Percentiles rank a stretch among this genome's conserved stretches.
These are phyloP conservation scores for Reticulitermes lucifugus DNA, from an alignment of 2,888 invertebrate genomes.

Conservation along the genomic window DNA sequence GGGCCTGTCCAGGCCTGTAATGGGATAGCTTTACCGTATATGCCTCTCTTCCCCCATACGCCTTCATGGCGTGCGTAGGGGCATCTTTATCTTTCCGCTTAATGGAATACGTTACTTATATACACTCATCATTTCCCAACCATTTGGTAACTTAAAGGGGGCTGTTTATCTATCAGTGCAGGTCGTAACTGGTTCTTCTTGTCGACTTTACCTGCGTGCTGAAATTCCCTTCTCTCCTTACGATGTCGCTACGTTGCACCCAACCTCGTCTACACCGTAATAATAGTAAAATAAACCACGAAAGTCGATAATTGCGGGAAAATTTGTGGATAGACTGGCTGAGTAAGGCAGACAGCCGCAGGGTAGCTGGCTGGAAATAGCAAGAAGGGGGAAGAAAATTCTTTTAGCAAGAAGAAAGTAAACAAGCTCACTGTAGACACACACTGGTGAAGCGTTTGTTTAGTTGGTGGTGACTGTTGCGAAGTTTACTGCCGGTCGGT, in stretches of 20 bases:
- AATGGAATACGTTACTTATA: too few species aligned
- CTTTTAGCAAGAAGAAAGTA: slow-evolving; percentile 5
- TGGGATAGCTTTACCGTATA: too few species aligned
- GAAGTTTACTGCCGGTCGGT: not conserved
- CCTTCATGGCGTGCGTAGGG: too few species aligned
- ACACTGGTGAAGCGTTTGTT: not conserved
- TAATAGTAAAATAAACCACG: not conserved
- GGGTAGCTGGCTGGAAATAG: not conserved
- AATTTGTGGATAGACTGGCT: not conserved
- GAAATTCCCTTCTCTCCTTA: not conserved
- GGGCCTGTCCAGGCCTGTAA: too few species aligned
- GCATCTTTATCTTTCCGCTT: too few species aligned
- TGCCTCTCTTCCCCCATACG: too few species aligned
- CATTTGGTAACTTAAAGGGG: too few species aligned
- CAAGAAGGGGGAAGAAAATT: not conserved
- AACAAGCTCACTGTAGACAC: not conserved
- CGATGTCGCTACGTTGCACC: not conserved
- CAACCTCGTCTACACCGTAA: not conserved
- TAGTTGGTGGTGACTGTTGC: not conserved
- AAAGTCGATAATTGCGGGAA: not conserved
- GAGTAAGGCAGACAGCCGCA: not conserved
- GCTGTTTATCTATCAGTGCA: too few species aligned
- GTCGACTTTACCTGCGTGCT: not conserved
- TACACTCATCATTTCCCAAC: too few species aligned
- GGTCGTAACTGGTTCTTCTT: not conserved